Evolutionary conservation across 1,140 invertebrate species (phyloP).

Genomic region (roundworm (Caenorhabditis elegans)): WBcel235 BX284605.5:16391501-16392000

Average conservation of each 20-base stretch:
- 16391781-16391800: conserved; percentile 32
- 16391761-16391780: conserved; percentile 39
- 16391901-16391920: background rate
- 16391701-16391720: conserved; percentile 41
- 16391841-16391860: conserved; percentile 35
- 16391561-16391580: too few species aligned
- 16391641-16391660: conserved; percentile 45
- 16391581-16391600: conserved; percentile 50
- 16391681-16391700: conserved; percentile 38
- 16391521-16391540: too few species aligned
- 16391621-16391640: conserved; percentile 39
- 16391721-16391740: conserved; percentile 45
- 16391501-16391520: too few species aligned
- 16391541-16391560: too few species aligned
- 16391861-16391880: conserved; percentile 35
- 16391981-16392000: conserved; percentile 13
- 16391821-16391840: conserved; percentile 44
- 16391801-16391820: conserved; percentile 33
- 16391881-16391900: conserved; percentile 41
- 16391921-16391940: background rate
- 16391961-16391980: background rate
- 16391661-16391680: conserved; percentile 15
- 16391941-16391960: background rate
- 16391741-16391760: conserved; percentile 42
- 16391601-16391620: background rate